Percentiles rank a stretch among this genome's conserved stretches.
Conservation (phyloP, 2,888 invertebrate species). For the Leptothorax acervorum region DNA sequence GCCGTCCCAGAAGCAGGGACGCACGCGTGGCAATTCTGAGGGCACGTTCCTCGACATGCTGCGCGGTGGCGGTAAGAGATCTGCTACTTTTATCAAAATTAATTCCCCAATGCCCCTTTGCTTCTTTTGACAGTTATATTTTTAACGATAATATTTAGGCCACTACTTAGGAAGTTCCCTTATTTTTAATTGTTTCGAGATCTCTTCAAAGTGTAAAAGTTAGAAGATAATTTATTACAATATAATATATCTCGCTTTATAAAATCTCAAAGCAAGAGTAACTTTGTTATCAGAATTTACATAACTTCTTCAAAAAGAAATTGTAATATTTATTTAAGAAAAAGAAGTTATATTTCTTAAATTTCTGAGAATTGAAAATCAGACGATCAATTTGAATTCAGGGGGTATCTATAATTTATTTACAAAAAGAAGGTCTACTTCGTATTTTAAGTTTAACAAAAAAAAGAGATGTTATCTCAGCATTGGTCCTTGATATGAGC, state of each 20-base stretch:
- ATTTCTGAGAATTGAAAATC: background rate
- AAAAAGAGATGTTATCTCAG: background rate
- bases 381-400: background rate
- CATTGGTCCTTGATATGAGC: background rate
- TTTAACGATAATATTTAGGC: background rate
- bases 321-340: background rate
- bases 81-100: background rate
- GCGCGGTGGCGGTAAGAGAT: slow-evolving; percentile 86
- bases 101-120: background rate
- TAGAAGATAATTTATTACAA: background rate
- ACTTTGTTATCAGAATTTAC: background rate
- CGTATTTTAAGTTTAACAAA: background rate
- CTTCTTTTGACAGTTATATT: background rate
- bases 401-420: background rate
- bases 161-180: background rate
- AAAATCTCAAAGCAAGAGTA: background rate
- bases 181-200: background rate
- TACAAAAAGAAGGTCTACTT: background rate
- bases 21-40: slow-evolving; percentile 86
- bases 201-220: background rate
- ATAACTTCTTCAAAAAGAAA: background rate
- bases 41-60: slow-evolving; percentile 90
- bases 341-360: background rate
- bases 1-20: slow-evolving; percentile 85
- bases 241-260: background rate